Conservation (phyloP, 1,140 invertebrate genomes). For the Reticulitermes speratus region DNA sequence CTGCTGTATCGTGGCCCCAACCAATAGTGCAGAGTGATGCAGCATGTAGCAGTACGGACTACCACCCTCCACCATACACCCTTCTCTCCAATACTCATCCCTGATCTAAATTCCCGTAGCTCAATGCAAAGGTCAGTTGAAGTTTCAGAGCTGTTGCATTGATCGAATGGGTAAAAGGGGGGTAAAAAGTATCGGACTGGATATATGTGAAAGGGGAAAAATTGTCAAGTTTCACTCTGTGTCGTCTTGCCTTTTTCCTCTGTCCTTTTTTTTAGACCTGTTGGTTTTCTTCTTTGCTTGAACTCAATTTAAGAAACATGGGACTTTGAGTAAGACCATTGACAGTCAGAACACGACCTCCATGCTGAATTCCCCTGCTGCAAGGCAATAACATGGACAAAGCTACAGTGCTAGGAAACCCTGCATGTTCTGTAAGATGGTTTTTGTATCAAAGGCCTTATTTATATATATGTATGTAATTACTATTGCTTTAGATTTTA, state of each 20-base stretch:
- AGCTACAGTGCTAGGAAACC: not conserved
- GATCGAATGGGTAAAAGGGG: not conserved
- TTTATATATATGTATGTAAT: too few relatives aligned
- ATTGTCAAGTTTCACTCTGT: not conserved
- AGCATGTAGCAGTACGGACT: too few relatives aligned
- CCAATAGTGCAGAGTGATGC: too few relatives aligned
- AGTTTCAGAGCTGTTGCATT: not conserved
- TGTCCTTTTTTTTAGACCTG: not conserved
- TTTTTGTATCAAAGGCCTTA: too few relatives aligned
- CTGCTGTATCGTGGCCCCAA: too few relatives aligned
- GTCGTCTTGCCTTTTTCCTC: too few relatives aligned
- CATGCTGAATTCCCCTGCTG: not conserved
- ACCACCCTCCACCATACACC: too few relatives aligned
- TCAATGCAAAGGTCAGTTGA: not conserved
- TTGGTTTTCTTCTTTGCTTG: not conserved
- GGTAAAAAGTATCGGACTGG: too few relatives aligned
- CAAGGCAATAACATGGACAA: not conserved
- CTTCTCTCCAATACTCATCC: too few relatives aligned
- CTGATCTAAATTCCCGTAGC: not conserved
- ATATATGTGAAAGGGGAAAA: not conserved
- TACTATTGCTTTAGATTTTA: too few relatives aligned
- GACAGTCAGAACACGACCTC: not conserved
- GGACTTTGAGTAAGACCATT: not conserved
- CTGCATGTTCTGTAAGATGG: not conserved
- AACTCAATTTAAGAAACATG: conserved; percentile 17